Evolutionary conservation across 2,797 vertebrate genomes (phyloP), one percentile per base, ranked within the genome.

Genomic region (Crocodylus rhombifer): DNA sequence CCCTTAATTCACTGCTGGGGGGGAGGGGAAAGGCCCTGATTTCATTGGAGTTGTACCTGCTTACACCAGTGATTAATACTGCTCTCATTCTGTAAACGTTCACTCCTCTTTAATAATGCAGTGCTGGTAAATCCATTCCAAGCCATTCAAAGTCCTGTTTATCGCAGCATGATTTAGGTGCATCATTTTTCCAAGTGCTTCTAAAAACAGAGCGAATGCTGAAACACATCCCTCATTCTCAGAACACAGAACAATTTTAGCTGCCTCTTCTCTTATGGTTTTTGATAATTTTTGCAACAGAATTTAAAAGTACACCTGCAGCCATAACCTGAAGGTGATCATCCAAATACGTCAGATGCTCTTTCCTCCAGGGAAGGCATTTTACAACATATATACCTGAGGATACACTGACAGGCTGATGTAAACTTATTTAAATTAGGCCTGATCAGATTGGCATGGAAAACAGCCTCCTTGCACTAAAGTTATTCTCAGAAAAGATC

Each of bases 391-490:
- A 64, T 18, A 26, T 76, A 86, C 28, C 64, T 75, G 56, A 77
- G 42, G 57, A 23, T 51, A 25, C 0, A 7, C 74, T 87, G 51
- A 8, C 82, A 61, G 18, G 26, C 42, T 91, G 74, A 84, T 64
- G 42, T 84, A 80, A 64, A 80, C 26, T 25, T 33, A 91, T 77
- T 42, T 4, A 64, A 51, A 57, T 78, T 55, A 76, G 57, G 56
- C 17, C 28, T 0, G 5, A 64, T 81, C 51, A 85, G 51, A 75
- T 4, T 14, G 42, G 84, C 75, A 67, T 15, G 73, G 77, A 90
- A 85, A 55, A 77, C 62, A 94, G 42, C 84, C 12, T 65, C 91
- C 80, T 30, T 87, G 14, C 85, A 57, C 30, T 80, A 79, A 94
- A 88, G 87, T 42, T 62, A 76, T 58, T 28, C 2, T 1, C 65